Conservation (phyloP, 1,140 invertebrate genomes). For the Harlomillsia oculata region DNA sequence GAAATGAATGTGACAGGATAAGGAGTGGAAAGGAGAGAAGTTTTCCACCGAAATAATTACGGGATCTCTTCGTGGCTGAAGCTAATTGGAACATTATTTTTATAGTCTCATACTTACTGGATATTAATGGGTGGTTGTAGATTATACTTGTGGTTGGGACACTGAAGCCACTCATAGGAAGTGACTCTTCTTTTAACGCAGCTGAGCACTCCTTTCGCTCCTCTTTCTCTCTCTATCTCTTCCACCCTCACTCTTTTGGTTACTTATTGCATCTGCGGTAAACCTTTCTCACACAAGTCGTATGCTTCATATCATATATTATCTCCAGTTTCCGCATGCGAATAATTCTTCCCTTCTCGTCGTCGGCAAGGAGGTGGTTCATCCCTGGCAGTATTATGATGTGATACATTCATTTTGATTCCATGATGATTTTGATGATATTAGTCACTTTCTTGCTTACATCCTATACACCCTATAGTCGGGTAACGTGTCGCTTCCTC, state of each 20-base stretch:
- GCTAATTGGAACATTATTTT: constrained; percentile 25
- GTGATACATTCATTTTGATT: neutral
- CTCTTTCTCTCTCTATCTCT: constrained; percentile 4
- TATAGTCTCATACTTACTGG: constrained; percentile 8
- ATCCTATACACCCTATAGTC: no score
- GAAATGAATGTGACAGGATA: neutral
- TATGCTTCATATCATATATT: no score
- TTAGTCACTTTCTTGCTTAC: no score
- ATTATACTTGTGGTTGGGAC: constrained; percentile 5
- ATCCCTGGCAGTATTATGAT: neutral
- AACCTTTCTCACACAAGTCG: no score
- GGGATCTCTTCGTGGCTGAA: constrained; percentile 1
- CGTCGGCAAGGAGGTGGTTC: neutral
- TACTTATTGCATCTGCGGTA: no score
- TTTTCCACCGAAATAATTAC: constrained; percentile 17
- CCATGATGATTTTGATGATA: no score
- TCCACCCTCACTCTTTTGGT: no score
- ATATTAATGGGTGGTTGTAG: constrained; percentile 11
- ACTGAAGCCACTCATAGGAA: neutral
- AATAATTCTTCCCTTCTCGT: no score
- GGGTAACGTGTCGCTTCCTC: no score
- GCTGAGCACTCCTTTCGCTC: constrained; percentile 13
- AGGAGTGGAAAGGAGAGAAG: neutral
- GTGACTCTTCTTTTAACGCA: constrained; percentile 3
- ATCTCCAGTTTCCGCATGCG: no score